These are phyloP conservation scores for Anoplophora glabripennis DNA, from an alignment of 1,140 invertebrate species.

Conservation along the genomic window DNA sequence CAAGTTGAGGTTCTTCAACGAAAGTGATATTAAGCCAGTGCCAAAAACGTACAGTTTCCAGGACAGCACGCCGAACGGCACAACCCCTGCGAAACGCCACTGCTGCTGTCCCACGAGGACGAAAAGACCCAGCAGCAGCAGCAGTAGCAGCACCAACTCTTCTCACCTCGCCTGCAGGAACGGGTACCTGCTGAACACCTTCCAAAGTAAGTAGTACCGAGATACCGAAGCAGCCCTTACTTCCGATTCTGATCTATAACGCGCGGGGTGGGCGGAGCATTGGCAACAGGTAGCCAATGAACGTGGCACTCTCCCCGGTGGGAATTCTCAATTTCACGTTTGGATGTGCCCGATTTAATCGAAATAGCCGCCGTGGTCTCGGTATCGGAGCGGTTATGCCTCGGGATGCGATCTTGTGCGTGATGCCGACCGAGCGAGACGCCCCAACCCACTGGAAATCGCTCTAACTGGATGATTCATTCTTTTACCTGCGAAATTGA, in stretches of 20 bases:
- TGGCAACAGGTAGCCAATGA: conserved; percentile 41
- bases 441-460: too few species aligned
- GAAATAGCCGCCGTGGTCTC: conserved; percentile 17
- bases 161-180: conserved; percentile 20
- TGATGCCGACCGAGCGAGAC: too few species aligned
- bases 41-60: conserved; percentile 10
- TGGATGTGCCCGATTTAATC: conserved; percentile 15
- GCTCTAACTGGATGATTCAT: too few species aligned
- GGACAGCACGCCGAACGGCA: not conserved
- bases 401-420: too few species aligned
- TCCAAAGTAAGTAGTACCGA: conserved; percentile 32
- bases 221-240: conserved; percentile 12
- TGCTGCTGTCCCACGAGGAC: not conserved
- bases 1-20: conserved; percentile 23
- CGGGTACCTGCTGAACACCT: conserved; percentile 24
- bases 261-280: conserved; percentile 27
- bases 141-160: conserved; percentile 17
- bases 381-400: conserved; percentile 7
- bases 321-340: conserved; percentile 22
- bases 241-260: conserved; percentile 18
- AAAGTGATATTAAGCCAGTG: conserved; percentile 15
- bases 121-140: conserved; percentile 1
- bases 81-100: conserved; percentile 1
- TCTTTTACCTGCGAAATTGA: too few species aligned
- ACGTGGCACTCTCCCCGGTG: conserved; percentile 16